These are phyloP conservation scores for Zosterops lateralis DNA, from an alignment of 2,113 vertebrate genomes.

Conservation along the genomic window DNA sequence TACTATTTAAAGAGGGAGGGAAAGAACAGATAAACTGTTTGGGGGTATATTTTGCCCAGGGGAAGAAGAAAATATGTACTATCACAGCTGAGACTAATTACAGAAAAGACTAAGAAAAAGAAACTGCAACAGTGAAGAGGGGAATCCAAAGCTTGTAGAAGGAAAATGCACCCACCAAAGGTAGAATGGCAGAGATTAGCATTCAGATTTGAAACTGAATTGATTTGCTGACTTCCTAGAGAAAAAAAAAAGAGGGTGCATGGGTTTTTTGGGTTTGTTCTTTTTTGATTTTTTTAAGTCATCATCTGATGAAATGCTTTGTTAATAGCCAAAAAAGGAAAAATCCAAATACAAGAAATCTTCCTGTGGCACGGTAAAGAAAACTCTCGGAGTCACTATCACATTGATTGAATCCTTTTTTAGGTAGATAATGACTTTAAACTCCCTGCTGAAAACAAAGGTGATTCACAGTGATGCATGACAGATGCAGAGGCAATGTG, in stretches of 20 bases:
- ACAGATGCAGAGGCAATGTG: slow-evolving; percentile 22
- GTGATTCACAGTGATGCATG: slow-evolving; percentile 21
- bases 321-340: background rate
- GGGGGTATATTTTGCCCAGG: background rate
- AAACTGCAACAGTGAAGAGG: background rate
- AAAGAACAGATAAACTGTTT: slow-evolving; percentile 4
- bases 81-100: background rate
- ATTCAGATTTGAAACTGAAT: background rate
- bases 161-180: background rate
- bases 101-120: background rate
- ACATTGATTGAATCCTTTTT: background rate
- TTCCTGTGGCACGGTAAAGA: background rate
- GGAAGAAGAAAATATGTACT: background rate
- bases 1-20: background rate
- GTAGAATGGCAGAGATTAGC: background rate
- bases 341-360: background rate
- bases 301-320: background rate
- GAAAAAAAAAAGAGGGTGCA: background rate
- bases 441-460: slow-evolving; percentile 37
- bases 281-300: background rate
- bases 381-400: background rate
- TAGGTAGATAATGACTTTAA: slow-evolving; percentile 29
- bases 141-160: background rate
- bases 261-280: background rate
- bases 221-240: background rate